Evolutionary conservation across 2,113 vertebrate species (phyloP).

Genomic region (Ranitomeya variabilis): DNA sequence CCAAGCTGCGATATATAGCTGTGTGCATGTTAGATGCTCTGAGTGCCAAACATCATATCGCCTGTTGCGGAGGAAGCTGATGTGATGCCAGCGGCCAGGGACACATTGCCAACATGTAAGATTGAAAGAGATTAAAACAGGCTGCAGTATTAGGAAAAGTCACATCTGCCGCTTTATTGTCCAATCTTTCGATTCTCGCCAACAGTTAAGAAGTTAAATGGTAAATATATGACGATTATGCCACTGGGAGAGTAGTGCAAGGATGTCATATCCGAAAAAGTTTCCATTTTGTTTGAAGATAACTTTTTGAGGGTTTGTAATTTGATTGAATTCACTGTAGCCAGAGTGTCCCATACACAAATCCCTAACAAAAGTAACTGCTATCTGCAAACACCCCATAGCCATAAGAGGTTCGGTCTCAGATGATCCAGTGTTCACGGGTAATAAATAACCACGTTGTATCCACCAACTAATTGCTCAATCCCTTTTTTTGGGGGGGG

Average conservation of each 20-base stretch:
- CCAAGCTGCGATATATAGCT: background rate
- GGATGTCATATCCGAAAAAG: background rate
- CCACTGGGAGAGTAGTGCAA: background rate
- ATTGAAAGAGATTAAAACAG: constrained; percentile 42
- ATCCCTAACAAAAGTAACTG: background rate
- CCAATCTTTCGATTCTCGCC: constrained; percentile 8
- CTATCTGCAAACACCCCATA: background rate
- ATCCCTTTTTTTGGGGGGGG: background rate
- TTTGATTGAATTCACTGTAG: background rate
- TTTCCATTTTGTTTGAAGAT: background rate
- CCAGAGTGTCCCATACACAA: background rate
- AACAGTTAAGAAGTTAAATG: background rate
- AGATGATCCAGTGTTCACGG: background rate
- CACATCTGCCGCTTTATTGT: constrained; percentile 27
- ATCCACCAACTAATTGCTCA: background rate
- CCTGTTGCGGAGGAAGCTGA: constrained; percentile 12
- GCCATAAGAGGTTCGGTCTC: background rate
- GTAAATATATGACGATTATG: background rate
- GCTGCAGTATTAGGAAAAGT: constrained; percentile 30
- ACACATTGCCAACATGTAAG: constrained; percentile 20
- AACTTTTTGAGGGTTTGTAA: background rate
- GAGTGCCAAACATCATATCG: background rate
- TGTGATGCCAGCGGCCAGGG: constrained; percentile 11
- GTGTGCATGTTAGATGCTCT: background rate
- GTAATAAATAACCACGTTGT: background rate